These are phyloP conservation scores for Oscheius onirici DNA, from an alignment of 2,888 invertebrate species.

Conservation along the genomic window DNA sequence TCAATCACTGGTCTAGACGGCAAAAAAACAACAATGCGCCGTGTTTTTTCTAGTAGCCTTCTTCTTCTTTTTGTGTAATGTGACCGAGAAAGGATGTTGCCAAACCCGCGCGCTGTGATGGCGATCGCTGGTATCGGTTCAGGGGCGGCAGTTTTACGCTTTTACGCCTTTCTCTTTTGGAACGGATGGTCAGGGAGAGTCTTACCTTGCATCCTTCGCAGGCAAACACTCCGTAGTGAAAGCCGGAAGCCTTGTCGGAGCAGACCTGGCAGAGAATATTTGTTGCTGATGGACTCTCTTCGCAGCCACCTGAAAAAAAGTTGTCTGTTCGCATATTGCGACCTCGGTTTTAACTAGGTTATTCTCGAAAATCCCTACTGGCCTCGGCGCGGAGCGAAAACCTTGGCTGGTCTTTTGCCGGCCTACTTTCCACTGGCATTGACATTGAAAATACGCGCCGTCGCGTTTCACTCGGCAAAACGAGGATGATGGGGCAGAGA, in stretches of 20 bases:
- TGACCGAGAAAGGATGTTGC: slow-evolving; percentile 1
- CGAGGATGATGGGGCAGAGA: not conserved
- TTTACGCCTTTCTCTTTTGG: not conserved
- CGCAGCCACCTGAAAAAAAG: slow-evolving; percentile 23
- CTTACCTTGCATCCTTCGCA: slow-evolving; percentile 68
- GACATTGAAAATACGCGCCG: slow-evolving; percentile 13
- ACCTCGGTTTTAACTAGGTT: slow-evolving; percentile 1
- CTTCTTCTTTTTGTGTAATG: not conserved
- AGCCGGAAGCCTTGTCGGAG: slow-evolving; percentile 67
- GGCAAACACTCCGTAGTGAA: slow-evolving; percentile 68
- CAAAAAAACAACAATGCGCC: too few species aligned
- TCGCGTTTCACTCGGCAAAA: not conserved
- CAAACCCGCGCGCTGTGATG: not conserved
- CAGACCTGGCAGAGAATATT: slow-evolving; percentile 65
- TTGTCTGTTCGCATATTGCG: not conserved
- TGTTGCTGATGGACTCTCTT: slow-evolving; percentile 18
- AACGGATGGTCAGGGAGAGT: slow-evolving; percentile 39
- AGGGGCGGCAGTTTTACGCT: too few species aligned
- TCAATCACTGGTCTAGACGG: too few species aligned
- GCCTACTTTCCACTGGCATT: slow-evolving; percentile 33
- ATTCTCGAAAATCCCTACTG: slow-evolving; percentile 10
- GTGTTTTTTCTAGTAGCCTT: too few species aligned
- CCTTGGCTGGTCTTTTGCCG: slow-evolving; percentile 28
- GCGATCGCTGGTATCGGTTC: not conserved
- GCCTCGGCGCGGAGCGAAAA: slow-evolving; percentile 16